Base-by-base conservation (phyloP, 2,888 invertebrate species). In the Xanthia togata region DNA sequence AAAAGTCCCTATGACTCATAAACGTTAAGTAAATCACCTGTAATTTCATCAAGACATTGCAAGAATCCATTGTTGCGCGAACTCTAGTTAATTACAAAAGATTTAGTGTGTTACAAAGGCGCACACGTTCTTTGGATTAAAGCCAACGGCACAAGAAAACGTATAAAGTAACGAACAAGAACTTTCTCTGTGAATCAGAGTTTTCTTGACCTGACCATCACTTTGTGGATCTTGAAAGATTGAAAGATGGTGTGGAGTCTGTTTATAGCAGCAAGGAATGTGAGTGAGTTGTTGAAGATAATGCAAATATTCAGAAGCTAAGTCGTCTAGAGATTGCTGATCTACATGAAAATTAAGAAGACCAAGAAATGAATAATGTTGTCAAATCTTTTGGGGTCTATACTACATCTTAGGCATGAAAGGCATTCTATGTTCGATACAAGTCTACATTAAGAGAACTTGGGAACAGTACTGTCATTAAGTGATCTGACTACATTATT, bases 21-120 rank as follows among this genome's bases (percentile, higher is more conserved):
- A 68, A 70, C 41, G 41, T 68, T 73, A 77, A 73, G 77, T 82
- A 81, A 82, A 82, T 78, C 76, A 79, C 78, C 62, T 78, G 77
- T 75, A 79, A 81, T 79, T 88, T 78, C 81, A 78, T 81, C 73
- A 80, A 84, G 70, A 64, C 55, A 53, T 82, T 85, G 84, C 80
- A 73, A 72, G 76, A 82, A 82, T 79, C 72, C 73, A 87, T 65
- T 82, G 80, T 82, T 68, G 79, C 80, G 79, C 70, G 75, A 84
- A 87, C 68, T 85, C 72, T 59, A 78, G 80, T 87, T 88, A 87
- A 88, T 87, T 86, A 81, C 81, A 78, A 82, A 85, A 82, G 81
- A 87, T 83, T 77, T 81, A 83, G 79, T 75, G 68, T 81, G 73
- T 79, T 78, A 83, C 81, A 75, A 83, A 79, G 80, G 81, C 79